Evolutionary conservation across 2,797 vertebrate species (phyloP).

Genomic region (Pitangus sulphuratus): DNA sequence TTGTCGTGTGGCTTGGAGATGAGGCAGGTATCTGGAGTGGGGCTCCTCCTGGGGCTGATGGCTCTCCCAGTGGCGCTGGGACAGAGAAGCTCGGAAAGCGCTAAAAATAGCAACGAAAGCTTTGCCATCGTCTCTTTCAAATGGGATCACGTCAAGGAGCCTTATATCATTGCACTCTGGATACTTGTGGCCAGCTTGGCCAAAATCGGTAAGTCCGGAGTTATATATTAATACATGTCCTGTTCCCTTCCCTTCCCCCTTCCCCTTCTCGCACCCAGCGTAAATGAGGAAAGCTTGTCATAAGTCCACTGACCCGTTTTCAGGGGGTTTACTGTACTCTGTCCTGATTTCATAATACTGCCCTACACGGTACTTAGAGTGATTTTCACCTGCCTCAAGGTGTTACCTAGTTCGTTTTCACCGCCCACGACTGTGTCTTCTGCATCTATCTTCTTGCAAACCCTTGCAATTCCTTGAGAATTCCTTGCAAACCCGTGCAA

Average conservation of each 20-base stretch:
- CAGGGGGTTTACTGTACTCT: conserved; percentile 18
- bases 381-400: background rate
- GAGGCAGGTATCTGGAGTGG: conserved; percentile 6
- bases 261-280: background rate
- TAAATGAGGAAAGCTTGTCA: background rate
- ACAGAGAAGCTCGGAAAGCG: conserved; percentile 4
- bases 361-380: background rate
- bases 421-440: background rate
- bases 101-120: conserved; percentile 38
- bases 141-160: conserved; percentile 88
- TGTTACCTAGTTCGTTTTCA: background rate
- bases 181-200: conserved; percentile 92
- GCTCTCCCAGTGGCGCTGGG: conserved; percentile 35
- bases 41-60: conserved; percentile 21
- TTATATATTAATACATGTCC: background rate
- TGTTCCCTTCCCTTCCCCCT: background rate
- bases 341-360: conserved; percentile 23
- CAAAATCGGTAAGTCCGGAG: conserved; percentile 89
- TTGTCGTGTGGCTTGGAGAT: background rate
- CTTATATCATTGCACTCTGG: conserved; percentile 91
- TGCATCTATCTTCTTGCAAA: background rate
- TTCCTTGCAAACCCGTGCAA: background rate
- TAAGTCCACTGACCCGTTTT: background rate
- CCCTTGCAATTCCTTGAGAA: background rate
- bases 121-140: conserved; percentile 89